phyloP scores from a whole-genome alignment of 1,140 invertebrate genomes.

The Scaptomyza pallida region DNA sequence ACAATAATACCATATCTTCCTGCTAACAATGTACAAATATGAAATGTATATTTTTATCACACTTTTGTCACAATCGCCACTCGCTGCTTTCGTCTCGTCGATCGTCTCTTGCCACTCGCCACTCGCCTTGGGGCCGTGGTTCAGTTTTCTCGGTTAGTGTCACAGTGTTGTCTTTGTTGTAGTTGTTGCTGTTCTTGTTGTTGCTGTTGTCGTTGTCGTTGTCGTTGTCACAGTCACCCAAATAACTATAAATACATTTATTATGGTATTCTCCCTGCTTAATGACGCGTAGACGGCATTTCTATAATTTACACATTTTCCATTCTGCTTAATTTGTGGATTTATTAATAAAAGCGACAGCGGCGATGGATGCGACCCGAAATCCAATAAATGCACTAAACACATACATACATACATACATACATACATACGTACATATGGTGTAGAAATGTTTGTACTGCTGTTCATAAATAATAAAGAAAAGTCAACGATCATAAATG shows the following conservation, averaged over 20 bases:
- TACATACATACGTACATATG: background rate
- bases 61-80: conserved; percentile 56
- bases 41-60: conserved; percentile 82
- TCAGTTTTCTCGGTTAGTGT: conserved; percentile 75
- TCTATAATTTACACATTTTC: conserved; percentile 78
- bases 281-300: conserved; percentile 75
- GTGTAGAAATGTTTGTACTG: conserved; percentile 7
- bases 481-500: conserved; percentile 58
- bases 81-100: conserved; percentile 8
- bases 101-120: background rate
- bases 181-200: conserved; percentile 57
- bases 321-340: conserved; percentile 68
- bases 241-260: conserved; percentile 81
- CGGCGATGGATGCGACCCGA: conserved; percentile 33
- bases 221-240: conserved; percentile 74
- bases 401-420: background rate
- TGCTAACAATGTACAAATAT: conserved; percentile 81
- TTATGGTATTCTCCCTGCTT: conserved; percentile 81
- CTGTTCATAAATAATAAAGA: conserved; percentile 44
- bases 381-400: conserved; percentile 38
- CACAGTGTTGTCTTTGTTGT: conserved; percentile 76
- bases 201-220: background rate
- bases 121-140: conserved; percentile 11
- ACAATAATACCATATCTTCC: conserved; percentile 74
- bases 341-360: conserved; percentile 55